Evolutionary conservation across 2,888 invertebrate genomes (phyloP).

Genomic region (Ophion ventricosus): DNA sequence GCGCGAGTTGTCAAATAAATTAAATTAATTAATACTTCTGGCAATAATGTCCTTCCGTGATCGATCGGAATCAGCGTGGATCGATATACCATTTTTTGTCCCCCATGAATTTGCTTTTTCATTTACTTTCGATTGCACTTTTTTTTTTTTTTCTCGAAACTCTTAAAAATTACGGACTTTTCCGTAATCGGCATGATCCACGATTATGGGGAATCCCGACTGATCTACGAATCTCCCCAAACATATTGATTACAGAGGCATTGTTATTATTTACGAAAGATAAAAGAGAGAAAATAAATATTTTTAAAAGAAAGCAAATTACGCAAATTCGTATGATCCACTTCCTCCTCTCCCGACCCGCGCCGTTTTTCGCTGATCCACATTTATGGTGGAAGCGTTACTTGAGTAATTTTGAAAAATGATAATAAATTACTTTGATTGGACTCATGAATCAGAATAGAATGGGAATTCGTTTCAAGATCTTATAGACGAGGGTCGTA

Average conservation of each 20-base stretch:
- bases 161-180: background rate
- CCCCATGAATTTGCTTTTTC: constrained; percentile 6
- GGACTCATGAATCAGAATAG: background rate
- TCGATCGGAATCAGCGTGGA: constrained; percentile 68
- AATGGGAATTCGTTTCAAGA: no score
- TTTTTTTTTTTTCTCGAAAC: background rate
- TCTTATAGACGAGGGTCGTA: no score
- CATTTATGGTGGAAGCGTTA: background rate
- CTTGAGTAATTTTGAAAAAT: constrained; percentile 3
- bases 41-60: constrained; percentile 79
- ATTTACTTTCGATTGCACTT: background rate
- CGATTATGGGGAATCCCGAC: constrained; percentile 55
- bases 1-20: constrained; percentile 71
- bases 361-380: no score
- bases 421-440: background rate
- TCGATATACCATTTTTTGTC: constrained; percentile 42
- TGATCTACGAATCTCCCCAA: constrained; percentile 61
- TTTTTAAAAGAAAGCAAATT: background rate
- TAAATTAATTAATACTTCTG: constrained; percentile 80
- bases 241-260: constrained; percentile 65
- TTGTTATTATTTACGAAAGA: constrained; percentile 53
- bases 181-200: background rate
- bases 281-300: background rate
- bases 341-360: no score
- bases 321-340: background rate